A percentile compares a stretch with the other conserved stretches of the same genome.
Conservation (phyloP, 2,113 vertebrate species). For the Phycodurus eques region DNA sequence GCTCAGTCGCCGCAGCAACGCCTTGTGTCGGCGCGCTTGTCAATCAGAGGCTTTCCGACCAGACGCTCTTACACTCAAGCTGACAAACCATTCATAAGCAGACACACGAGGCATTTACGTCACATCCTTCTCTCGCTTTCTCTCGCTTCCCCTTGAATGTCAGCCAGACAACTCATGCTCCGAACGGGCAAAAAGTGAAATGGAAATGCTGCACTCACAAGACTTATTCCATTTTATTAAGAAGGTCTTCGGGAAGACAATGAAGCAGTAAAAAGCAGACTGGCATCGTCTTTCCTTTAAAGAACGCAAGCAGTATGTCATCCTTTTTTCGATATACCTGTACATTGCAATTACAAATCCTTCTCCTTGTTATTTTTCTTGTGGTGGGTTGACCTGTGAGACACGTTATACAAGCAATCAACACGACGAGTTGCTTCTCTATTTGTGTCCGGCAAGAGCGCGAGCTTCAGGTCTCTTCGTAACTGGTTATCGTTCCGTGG, state of each 20-base stretch:
- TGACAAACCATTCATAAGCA: conserved; percentile 2
- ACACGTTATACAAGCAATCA: no score
- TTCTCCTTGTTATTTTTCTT: no score
- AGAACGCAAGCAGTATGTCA: not conserved
- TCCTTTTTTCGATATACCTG: not conserved
- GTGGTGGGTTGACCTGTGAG: no score
- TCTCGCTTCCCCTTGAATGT: conserved; percentile 19
- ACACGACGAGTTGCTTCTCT: no score
- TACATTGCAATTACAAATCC: no score
- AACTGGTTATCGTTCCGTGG: no score
- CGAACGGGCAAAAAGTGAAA: not conserved
- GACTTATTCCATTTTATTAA: conserved; percentile 31
- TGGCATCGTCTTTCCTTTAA: conserved; percentile 21
- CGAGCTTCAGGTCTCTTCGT: not conserved
- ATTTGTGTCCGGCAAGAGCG: no score
- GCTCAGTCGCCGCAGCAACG: conserved; percentile 31
- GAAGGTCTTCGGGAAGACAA: conserved; percentile 8
- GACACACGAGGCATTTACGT: conserved; percentile 25
- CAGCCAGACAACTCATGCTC: conserved; percentile 9
- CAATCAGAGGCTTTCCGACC: conserved; percentile 42
- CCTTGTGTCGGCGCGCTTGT: conserved; percentile 42
- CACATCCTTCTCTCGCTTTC: conserved; percentile 15
- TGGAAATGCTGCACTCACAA: conserved; percentile 30
- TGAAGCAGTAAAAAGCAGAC: conserved; percentile 9
- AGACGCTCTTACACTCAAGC: not conserved